These are phyloP conservation scores for Sarcophaga bullata DNA, from an alignment of 1,140 invertebrate species.

Conservation along the genomic window DNA sequence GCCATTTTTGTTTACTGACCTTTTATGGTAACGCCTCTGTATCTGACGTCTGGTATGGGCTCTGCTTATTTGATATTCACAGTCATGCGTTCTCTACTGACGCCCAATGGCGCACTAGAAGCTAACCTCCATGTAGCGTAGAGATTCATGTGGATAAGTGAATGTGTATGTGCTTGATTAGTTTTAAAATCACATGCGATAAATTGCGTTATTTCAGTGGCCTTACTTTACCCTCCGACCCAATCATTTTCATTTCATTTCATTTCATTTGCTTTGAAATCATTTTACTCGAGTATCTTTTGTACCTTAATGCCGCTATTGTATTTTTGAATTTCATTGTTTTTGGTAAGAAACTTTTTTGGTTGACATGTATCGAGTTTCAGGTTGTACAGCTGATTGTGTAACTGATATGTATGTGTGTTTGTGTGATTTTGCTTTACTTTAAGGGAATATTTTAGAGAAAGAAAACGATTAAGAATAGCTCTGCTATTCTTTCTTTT, in stretches of 20 bases:
- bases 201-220: constrained; percentile 4
- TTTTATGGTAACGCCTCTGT: too few species aligned
- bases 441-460: neutral
- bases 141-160: too few species aligned
- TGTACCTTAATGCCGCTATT: neutral
- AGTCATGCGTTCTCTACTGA: too few species aligned
- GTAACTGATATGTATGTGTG: neutral
- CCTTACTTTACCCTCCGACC: neutral
- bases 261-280: neutral
- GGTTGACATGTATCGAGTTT: neutral
- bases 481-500: neutral
- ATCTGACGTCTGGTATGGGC: too few species aligned
- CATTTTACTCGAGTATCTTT: neutral
- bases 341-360: too few species aligned
- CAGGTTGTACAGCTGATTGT: neutral
- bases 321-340: neutral
- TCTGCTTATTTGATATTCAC: too few species aligned
- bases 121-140: too few species aligned
- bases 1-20: too few species aligned
- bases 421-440: neutral
- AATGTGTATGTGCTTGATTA: too few species aligned
- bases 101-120: too few species aligned
- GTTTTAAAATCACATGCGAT: constrained; percentile 20
- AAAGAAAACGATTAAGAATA: neutral
- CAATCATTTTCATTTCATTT: too few species aligned